Percentiles rank a stretch among this genome's conserved stretches.
Conservation (phyloP, 2,797 vertebrate genomes). For the Oreochromis grahami region DNA sequence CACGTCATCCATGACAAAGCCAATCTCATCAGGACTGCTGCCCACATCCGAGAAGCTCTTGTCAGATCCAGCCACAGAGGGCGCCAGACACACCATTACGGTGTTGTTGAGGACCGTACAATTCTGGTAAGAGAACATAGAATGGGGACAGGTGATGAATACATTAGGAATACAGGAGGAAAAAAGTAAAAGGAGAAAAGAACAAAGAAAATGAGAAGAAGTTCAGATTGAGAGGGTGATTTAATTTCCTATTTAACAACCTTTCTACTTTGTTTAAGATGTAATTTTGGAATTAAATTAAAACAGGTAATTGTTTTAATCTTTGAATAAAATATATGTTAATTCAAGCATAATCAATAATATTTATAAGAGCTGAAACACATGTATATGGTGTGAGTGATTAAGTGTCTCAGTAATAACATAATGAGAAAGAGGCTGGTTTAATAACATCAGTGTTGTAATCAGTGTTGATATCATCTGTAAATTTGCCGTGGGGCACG, state of each 20-base stretch:
- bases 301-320: neutral
- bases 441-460: slow-evolving; percentile 59
- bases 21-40: slow-evolving; percentile 90
- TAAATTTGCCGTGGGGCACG: slow-evolving; percentile 43
- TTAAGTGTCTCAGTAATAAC: slow-evolving; percentile 50
- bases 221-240: neutral
- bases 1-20: slow-evolving; percentile 95
- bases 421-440: slow-evolving; percentile 50
- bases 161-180: neutral
- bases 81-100: slow-evolving; percentile 93
- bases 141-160: neutral
- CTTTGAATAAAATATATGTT: neutral
- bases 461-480: slow-evolving; percentile 63
- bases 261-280: neutral
- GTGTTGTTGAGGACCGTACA: slow-evolving; percentile 93
- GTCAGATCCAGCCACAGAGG: slow-evolving; percentile 82
- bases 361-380: neutral
- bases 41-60: slow-evolving; percentile 83
- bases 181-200: neutral
- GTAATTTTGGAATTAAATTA: neutral
- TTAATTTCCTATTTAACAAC: neutral
- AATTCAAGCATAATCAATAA: neutral
- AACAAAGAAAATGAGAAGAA: no score
- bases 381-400: slow-evolving; percentile 37
- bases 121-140: slow-evolving; percentile 73